Evolutionary conservation across 1,140 invertebrate species (phyloP).

Genomic region (Pseudomyrmex flavicornis): DNA sequence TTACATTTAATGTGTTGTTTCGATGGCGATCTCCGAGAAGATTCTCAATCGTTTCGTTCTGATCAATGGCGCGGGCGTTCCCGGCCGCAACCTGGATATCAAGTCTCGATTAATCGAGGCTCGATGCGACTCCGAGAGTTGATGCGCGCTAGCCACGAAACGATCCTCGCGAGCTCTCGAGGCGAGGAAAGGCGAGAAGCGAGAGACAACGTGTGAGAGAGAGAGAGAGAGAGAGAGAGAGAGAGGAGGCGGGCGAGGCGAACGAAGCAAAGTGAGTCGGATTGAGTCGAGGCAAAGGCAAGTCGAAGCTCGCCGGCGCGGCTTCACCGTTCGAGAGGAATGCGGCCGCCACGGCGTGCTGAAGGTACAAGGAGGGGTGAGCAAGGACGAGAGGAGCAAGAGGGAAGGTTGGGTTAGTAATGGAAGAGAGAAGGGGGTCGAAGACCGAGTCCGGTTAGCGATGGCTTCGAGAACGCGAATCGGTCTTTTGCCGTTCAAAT

Average conservation of each 20-base stretch:
- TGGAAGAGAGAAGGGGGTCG: conserved; percentile 70
- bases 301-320: conserved; percentile 57
- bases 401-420: conserved; percentile 22
- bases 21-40: too few species aligned
- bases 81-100: background rate
- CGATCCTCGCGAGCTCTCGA: conserved; percentile 26
- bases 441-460: conserved; percentile 65
- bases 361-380: conserved; percentile 30
- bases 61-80: conserved; percentile 16
- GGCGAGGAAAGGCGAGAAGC: conserved; percentile 3
- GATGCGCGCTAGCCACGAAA: background rate
- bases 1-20: too few species aligned
- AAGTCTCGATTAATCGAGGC: conserved; percentile 24
- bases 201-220: background rate
- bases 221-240: background rate
- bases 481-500: background rate
- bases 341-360: conserved; percentile 76
- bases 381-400: conserved; percentile 49
- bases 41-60: too few species aligned
- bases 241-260: conserved; percentile 1
- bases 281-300: conserved; percentile 56
- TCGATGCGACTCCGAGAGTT: background rate
- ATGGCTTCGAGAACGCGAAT: conserved; percentile 58
- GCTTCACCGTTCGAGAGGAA: conserved; percentile 79
- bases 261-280: conserved; percentile 11